Evolutionary conservation across 2,113 vertebrate species (phyloP).

Genomic region (Periophthalmodon schlosseri): DNA sequence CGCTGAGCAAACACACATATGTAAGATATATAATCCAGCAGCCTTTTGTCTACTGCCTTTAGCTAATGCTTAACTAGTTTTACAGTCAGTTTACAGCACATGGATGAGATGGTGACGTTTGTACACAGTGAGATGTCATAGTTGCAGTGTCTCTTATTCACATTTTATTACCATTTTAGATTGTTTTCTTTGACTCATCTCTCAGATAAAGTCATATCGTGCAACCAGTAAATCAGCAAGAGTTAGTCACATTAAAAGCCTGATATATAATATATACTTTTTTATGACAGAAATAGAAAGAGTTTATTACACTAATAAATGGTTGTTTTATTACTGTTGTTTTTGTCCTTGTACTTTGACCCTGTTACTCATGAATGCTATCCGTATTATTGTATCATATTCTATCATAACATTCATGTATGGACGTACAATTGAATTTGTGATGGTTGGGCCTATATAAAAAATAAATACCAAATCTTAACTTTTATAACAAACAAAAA

Average conservation of each 20-base stretch:
- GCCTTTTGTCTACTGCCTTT: slow-evolving; percentile 38
- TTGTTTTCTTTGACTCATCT: not conserved
- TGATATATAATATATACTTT: not conserved
- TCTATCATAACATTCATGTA: not conserved
- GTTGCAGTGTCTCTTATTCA: not conserved
- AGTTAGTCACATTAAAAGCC: not conserved
- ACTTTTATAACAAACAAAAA: too few species aligned
- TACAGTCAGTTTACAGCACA: slow-evolving; percentile 20
- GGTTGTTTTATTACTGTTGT: not conserved
- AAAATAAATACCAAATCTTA: too few species aligned
- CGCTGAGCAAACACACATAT: slow-evolving; percentile 27
- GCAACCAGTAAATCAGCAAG: not conserved
- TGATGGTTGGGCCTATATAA: too few species aligned
- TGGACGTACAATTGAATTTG: not conserved
- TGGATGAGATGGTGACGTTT: not conserved
- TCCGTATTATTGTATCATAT: not conserved
- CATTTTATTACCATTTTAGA: not conserved
- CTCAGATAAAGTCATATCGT: not conserved
- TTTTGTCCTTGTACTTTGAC: not conserved
- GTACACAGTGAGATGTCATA: not conserved
- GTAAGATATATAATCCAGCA: not conserved
- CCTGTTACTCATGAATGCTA: not conserved
- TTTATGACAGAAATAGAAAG: not conserved
- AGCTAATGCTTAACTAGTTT: slow-evolving; percentile 45
- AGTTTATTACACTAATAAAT: not conserved